Evolutionary conservation across 1,140 invertebrate genomes (phyloP).

Genomic region (Halictus rubicundus): DNA sequence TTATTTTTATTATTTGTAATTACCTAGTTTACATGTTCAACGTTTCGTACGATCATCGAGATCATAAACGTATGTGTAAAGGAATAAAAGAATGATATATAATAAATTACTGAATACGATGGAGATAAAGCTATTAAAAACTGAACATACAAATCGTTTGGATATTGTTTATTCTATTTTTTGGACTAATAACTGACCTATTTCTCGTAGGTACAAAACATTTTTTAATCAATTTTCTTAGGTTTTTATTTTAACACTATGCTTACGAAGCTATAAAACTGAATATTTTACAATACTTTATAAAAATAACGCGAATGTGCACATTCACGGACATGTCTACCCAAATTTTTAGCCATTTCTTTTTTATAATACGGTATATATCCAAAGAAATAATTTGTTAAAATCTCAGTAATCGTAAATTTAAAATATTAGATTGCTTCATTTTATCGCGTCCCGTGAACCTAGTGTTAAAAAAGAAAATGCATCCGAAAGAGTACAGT

Average conservation of each 20-base stretch:
- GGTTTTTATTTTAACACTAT: not conserved
- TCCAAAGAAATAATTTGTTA: too few relatives aligned
- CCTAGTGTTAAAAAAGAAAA: not conserved
- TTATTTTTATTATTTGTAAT: conserved; percentile 79
- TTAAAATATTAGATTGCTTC: too few relatives aligned
- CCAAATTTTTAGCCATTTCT: too few relatives aligned
- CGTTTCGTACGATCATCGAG: conserved; percentile 75
- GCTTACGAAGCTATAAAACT: too few relatives aligned
- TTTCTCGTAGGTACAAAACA: not conserved
- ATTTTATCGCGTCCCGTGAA: too few relatives aligned
- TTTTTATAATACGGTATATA: too few relatives aligned
- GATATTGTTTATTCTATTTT: conserved; percentile 13
- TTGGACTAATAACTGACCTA: not conserved
- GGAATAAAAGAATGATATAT: conserved; percentile 73
- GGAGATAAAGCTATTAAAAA: conserved; percentile 39
- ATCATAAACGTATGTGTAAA: conserved; percentile 72
- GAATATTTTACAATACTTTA: too few relatives aligned
- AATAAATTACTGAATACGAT: conserved; percentile 75
- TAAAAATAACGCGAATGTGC: too few relatives aligned
- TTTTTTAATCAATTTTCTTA: not conserved
- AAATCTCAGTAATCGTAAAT: too few relatives aligned
- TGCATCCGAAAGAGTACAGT: not conserved
- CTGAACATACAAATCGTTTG: conserved; percentile 36
- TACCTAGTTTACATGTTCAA: conserved; percentile 76
- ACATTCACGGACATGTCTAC: too few relatives aligned